A percentile compares a stretch with the other conserved stretches of the same genome.
These are phyloP conservation scores for Seriola dumerili DNA, from an alignment of 2,113 vertebrate genomes.

Conservation along the genomic window DNA sequence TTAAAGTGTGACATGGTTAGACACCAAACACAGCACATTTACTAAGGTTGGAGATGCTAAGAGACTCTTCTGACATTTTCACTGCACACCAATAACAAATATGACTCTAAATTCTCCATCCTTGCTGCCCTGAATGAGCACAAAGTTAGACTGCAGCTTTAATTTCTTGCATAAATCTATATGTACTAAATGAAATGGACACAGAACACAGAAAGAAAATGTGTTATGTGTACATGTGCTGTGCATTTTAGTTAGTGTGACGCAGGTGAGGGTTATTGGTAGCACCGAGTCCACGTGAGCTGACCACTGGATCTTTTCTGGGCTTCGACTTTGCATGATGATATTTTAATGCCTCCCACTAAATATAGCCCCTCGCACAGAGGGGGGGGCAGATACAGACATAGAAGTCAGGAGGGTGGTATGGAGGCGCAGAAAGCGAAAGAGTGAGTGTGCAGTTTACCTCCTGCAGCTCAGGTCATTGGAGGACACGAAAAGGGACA, in stretches of 20 bases:
- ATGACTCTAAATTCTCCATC: too few species aligned
- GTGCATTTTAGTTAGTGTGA: constrained; percentile 10
- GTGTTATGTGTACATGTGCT: background rate
- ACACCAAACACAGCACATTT: too few species aligned
- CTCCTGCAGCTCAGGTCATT: background rate
- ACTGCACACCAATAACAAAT: too few species aligned
- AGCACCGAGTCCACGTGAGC: constrained; percentile 52
- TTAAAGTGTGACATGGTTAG: too few species aligned
- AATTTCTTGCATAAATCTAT: background rate
- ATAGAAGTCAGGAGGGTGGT: constrained; percentile 10
- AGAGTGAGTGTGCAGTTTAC: constrained; percentile 1
- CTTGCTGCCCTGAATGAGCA: background rate
- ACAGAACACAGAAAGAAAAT: background rate
- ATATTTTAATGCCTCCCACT: constrained; percentile 79
- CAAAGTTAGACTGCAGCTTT: background rate
- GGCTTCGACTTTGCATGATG: constrained; percentile 70
- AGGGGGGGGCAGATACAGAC: background rate
- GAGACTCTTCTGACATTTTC: background rate
- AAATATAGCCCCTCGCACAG: constrained; percentile 69
- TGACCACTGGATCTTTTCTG: constrained; percentile 67
- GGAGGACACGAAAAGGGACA: constrained; percentile 36
- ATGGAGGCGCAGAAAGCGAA: constrained; percentile 1
- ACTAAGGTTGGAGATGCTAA: background rate
- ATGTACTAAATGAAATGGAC: background rate
- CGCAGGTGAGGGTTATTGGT: constrained; percentile 27